A percentile compares a stretch with the other conserved stretches of the same genome.
Conservation (phyloP, 2,113 vertebrate genomes). For the Vireo altiloquus region DNA sequence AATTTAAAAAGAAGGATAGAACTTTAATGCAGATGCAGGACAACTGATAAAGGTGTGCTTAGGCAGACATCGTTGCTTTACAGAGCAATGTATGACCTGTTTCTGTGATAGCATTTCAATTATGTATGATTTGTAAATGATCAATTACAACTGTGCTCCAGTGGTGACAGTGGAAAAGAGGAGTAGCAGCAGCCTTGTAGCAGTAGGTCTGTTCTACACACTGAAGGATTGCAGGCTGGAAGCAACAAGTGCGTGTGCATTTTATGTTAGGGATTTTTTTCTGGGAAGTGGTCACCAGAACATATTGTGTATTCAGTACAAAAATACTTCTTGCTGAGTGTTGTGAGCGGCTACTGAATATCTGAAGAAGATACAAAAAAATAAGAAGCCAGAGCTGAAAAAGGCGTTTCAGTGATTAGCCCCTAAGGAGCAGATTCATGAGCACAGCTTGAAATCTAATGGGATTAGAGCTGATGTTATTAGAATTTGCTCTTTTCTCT, state of each 20-base stretch:
- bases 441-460: constrained; percentile 7
- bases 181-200: neutral
- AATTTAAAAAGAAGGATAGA: neutral
- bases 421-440: neutral
- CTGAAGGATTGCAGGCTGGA: neutral
- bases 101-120: neutral
- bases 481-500: neutral
- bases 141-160: neutral
- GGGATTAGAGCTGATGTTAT: neutral
- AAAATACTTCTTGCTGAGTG: neutral
- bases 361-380: neutral
- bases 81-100: neutral
- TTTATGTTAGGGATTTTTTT: neutral
- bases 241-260: neutral
- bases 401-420: neutral
- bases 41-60: neutral
- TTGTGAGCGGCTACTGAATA: neutral
- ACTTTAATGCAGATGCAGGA: neutral
- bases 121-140: neutral
- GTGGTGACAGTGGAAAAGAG: neutral
- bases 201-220: neutral
- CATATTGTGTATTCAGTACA: neutral
- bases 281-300: neutral
- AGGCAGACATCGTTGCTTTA: neutral
- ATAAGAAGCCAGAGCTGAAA: neutral